These are phyloP conservation scores for Apeira syringaria DNA, from an alignment of 2,888 invertebrate genomes.

Conservation along the genomic window DNA sequence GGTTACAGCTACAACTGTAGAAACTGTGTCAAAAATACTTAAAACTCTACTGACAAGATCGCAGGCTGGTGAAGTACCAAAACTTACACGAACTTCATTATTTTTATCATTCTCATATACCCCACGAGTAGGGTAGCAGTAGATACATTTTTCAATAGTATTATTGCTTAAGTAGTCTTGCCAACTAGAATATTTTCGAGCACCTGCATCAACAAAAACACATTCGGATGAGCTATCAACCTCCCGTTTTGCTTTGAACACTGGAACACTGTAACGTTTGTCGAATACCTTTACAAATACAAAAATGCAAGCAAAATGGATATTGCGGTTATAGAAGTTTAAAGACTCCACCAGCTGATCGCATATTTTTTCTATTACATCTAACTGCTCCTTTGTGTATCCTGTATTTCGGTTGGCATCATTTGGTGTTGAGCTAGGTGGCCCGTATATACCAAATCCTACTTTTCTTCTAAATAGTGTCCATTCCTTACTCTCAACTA, in stretches of 20 bases:
- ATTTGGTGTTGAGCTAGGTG: not conserved
- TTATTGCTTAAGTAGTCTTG: not conserved
- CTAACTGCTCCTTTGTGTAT: not conserved
- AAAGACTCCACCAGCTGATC: not conserved
- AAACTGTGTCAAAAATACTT: not conserved
- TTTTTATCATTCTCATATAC: not conserved
- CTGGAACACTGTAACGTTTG: not conserved
- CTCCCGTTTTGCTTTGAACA: not conserved
- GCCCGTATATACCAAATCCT: not conserved
- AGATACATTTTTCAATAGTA: not conserved
- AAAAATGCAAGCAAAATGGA: not conserved
- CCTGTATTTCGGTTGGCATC: not conserved
- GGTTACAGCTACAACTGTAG: not conserved
- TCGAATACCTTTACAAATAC: not conserved
- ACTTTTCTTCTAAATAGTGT: not conserved
- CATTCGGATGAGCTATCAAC: not conserved
- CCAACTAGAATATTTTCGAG: not conserved
- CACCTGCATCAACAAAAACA: not conserved
- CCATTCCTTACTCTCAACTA: not conserved
- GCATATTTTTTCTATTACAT: not conserved
- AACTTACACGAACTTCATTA: not conserved
- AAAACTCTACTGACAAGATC: not conserved
- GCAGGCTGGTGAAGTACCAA: not conserved
- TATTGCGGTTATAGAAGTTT: not conserved
- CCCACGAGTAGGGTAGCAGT: not conserved